Percentiles rank a stretch among this genome's conserved stretches.
Evolutionary conservation across 2,797 vertebrate genomes (phyloP).

Genomic region (Anolis apletophallus): DNA sequence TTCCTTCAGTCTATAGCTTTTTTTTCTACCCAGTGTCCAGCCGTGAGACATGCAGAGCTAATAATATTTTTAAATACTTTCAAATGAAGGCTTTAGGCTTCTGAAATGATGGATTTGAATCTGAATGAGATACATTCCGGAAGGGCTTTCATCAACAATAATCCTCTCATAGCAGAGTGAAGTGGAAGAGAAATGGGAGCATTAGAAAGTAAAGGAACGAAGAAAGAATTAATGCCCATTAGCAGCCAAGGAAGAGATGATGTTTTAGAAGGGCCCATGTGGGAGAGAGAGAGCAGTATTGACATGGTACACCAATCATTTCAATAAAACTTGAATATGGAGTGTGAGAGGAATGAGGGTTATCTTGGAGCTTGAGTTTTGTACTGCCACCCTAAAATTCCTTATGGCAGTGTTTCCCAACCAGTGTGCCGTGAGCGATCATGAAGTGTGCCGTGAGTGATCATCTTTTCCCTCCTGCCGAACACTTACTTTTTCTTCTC

Average conservation of each 20-base stretch:
- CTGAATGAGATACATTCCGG: constrained; percentile 36
- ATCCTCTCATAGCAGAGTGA: constrained; percentile 42
- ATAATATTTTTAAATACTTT: constrained; percentile 53
- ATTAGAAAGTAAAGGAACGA: constrained; percentile 45
- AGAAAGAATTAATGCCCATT: constrained; percentile 42
- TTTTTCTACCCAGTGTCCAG: constrained; percentile 39
- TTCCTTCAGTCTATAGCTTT: constrained; percentile 11
- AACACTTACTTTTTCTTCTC: too few relatives aligned
- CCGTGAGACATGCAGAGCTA: constrained; percentile 34
- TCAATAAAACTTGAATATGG: neutral
- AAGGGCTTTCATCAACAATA: constrained; percentile 54
- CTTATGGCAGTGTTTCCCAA: too few relatives aligned
- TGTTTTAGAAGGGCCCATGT: neutral
- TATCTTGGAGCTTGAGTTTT: neutral
- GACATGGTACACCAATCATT: neutral
- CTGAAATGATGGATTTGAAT: constrained; percentile 41
- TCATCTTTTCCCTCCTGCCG: too few relatives aligned
- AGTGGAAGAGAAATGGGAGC: constrained; percentile 39
- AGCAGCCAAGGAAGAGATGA: neutral
- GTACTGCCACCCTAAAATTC: neutral
- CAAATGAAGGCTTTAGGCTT: constrained; percentile 49
- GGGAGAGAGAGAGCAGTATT: neutral
- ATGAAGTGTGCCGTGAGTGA: too few relatives aligned
- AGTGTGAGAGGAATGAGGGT: too few relatives aligned
- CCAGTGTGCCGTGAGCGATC: too few relatives aligned